These are phyloP conservation scores for Octodon degus DNA, from an alignment of 2,113 vertebrate species.

Conservation along the genomic window DNA sequence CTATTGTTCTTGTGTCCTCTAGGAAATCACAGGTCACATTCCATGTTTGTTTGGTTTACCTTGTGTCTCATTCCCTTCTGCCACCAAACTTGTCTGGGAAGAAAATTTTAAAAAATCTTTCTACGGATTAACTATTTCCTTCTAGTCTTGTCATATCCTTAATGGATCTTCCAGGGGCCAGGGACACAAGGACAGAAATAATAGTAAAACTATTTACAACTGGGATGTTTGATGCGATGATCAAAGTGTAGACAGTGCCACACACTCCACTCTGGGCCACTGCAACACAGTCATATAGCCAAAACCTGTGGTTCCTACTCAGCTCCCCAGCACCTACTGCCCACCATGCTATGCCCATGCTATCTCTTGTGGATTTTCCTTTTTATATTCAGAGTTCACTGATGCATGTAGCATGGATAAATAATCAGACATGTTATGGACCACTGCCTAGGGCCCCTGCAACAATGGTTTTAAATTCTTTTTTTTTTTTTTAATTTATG, in stretches of 20 bases:
- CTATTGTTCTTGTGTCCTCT: background rate
- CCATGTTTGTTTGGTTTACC: background rate
- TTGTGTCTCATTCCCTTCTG: background rate
- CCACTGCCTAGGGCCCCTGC: background rate
- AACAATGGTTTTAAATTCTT: background rate
- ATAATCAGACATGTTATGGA: background rate
- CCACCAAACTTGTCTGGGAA: background rate
- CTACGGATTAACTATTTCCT: background rate
- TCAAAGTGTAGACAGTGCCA: too few species aligned
- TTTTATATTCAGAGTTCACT: background rate
- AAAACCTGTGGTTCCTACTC: background rate
- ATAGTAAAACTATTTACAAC: background rate
- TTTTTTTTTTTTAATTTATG: too few species aligned
- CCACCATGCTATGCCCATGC: background rate
- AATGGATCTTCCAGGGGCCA: background rate
- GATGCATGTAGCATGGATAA: background rate
- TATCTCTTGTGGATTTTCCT: background rate
- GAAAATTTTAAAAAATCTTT: background rate
- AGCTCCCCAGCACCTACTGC: background rate
- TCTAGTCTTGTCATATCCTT: background rate
- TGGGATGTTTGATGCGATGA: background rate
- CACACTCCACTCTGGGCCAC: background rate
- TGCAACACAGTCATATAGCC: rapidly evolving
- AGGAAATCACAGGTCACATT: background rate
- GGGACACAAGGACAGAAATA: background rate